These are phyloP conservation scores for Ascaphus truei DNA, from an alignment of 2,113 vertebrate species.

Conservation along the genomic window DNA sequence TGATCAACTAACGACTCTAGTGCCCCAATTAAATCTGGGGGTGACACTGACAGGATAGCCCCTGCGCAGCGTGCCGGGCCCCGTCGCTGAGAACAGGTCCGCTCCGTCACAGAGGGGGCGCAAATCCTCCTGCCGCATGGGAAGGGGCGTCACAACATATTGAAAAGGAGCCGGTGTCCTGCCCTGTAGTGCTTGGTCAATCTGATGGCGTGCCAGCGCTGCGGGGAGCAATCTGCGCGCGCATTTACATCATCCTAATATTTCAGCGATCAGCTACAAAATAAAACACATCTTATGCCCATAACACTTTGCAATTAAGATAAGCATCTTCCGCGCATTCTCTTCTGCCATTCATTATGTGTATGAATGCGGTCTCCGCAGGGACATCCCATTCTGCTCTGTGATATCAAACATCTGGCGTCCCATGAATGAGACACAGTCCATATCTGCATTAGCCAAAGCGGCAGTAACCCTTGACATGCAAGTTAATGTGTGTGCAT, in stretches of 20 bases:
- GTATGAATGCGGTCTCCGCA: background rate
- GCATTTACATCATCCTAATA: background rate
- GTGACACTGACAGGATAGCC: too few relatives aligned
- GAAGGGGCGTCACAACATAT: too few relatives aligned
- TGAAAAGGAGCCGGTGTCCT: too few relatives aligned
- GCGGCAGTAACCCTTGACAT: background rate
- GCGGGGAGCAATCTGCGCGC: too few relatives aligned
- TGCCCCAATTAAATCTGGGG: too few relatives aligned
- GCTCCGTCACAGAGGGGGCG: too few relatives aligned
- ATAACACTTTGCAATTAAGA: background rate
- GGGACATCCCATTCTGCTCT: background rate
- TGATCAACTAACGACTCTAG: too few relatives aligned
- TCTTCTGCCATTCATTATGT: background rate
- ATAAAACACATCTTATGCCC: background rate
- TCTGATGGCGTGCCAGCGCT: too few relatives aligned
- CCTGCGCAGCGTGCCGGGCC: too few relatives aligned
- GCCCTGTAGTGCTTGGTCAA: too few relatives aligned
- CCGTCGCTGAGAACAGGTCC: too few relatives aligned
- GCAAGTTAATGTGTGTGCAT: background rate
- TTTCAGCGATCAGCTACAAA: background rate
- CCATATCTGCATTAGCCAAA: background rate
- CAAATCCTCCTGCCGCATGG: too few relatives aligned
- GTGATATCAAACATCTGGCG: conserved; percentile 20
- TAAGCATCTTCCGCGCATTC: background rate
- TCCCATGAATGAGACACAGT: background rate